Evolutionary conservation across 2,113 vertebrate species (phyloP), one percentile per base, ranked within the genome.

Genomic region (Dryoscopus gambensis): DNA sequence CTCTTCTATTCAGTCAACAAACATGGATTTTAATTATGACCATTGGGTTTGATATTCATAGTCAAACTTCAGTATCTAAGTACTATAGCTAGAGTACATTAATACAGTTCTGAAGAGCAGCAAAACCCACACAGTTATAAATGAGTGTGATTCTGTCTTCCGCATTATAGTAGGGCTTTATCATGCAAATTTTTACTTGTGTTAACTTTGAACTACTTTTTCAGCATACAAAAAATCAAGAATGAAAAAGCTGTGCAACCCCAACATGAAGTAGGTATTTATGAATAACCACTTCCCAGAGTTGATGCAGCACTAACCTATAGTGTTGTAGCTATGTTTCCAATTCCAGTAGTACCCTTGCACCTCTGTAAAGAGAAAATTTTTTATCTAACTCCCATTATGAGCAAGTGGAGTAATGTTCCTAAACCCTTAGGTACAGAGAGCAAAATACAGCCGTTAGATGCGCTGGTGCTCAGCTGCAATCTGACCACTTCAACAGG

Each of bases 331-430:
- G 71, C 52, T 88, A 21, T 84, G 10, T 42, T 95, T 88, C 60
- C 64, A 64, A 19, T 81, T 71, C 52, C n/a, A 62, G 40, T 21
- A 31, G 46, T 81, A 75, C 49, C 35, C 52, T 90, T 83, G 50
- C 63, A 64, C 83, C 44, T 89, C 42, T 60, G 7, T 53, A 88
- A 96, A 93, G 16, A 78, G 78, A 35, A 88, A 93, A 86, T 81
- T 91, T 93, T 95, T 62, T 79, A 73, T 70, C 63, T 83, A 92
- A 89, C 17, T 84, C 77, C 31, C 44, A 56, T 94, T 93, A 96
- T 39, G 82, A 94, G 52, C 88, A 76, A 92, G 11, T 37, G 39
- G 56, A 93, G 42, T 31, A 79, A 53, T 59, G 60, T 59, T 88
- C 44, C 40, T 93, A 94, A 93, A 87, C 70, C 49, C n/a, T 97